Evolutionary conservation across 2,113 vertebrate species (phyloP).

Genomic region (Pelusios castaneus): DNA sequence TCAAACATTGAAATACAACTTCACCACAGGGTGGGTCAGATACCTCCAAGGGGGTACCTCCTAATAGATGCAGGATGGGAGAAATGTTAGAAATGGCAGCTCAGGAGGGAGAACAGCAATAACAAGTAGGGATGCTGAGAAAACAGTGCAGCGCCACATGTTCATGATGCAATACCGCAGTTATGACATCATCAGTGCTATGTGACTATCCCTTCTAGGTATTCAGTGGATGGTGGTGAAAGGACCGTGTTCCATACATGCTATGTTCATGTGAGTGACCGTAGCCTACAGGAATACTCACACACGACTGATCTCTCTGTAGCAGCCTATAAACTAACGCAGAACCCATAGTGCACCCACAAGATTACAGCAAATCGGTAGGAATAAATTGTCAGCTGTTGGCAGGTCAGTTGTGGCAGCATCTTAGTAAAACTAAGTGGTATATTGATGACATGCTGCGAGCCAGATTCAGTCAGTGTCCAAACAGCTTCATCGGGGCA

Average conservation of each 20-base stretch:
- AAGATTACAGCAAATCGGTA: background rate
- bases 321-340: rapidly evolving
- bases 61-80: background rate
- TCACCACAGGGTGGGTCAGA: background rate
- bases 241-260: background rate
- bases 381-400: slow-evolving; percentile 1
- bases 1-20: background rate
- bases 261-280: background rate
- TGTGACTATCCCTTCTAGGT: background rate
- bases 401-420: background rate
- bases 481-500: background rate
- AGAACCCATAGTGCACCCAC: rapidly evolving
- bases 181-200: background rate
- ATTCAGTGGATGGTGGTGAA: background rate
- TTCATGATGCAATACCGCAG: rapidly evolving
- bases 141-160: background rate
- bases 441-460: background rate
- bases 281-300: background rate
- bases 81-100: background rate
- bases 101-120: background rate
- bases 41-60: background rate
- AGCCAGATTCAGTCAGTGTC: background rate
- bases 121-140: background rate
- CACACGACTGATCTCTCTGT: background rate
- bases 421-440: background rate